Base-by-base conservation (phyloP, 2,888 invertebrate species). In the Tineola bisselliella region DNA sequence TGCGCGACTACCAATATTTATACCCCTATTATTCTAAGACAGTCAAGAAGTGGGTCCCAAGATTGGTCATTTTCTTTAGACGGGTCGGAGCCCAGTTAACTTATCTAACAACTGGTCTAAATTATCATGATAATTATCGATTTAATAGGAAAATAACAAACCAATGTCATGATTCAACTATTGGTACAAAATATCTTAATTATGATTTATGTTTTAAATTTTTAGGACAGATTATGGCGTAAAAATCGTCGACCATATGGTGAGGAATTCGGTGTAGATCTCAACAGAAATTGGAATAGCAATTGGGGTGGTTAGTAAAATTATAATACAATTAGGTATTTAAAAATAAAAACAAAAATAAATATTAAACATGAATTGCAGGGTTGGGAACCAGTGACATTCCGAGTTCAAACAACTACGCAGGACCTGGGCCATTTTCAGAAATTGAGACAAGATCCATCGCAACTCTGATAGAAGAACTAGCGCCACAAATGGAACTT, bases 211-310 rank as follows among this genome's bases (percentile, higher is more conserved):
- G 11, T 25, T 25, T 11, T 25, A 12, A 25, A 38, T 61, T 74
- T 78, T 10, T 66, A 91, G 90, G 81, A 88, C 64, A 89, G 93
- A 62, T 64, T 92, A 69, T 93, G 93, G 93, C 86, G 93, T 13
- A 93, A 93, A 70, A 93, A 74, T 60, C 71, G 91, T 6, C 79
- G 90, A 60, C 87, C 74, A 60, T 80, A 77, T 61, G 75, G 72
- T 64, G 84, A 77, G 10, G 48, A 60, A 0, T 74, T 75, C 62
- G 94, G 94, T 4, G 89, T 90, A 0, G 94, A 95, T 75, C 89
- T 92, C 0, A 95, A 95, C 72, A 88, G 94, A 63, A 94, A 94
- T 73, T 94, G 92, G 91, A 91, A 87, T 63, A 90, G 87, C 69
- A 89, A 89, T 64, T 93, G 92, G 92, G 86, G 89, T 64, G 73